These are phyloP conservation scores for Gila robusta DNA, from an alignment of 2,797 vertebrate species.

Conservation along the genomic window DNA sequence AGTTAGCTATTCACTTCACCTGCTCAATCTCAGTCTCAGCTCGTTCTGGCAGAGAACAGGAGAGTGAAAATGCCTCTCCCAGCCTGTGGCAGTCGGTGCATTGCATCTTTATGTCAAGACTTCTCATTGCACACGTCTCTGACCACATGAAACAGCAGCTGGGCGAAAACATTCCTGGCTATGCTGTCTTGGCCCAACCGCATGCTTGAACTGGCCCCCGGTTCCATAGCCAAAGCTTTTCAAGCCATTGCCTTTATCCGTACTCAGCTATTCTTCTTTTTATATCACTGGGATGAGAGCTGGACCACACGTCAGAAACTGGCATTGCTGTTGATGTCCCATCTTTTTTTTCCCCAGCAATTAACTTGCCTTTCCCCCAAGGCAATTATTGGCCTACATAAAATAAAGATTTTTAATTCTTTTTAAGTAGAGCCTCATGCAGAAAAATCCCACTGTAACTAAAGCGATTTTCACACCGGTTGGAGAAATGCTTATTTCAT, in stretches of 20 bases:
- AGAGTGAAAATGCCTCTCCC: conserved; percentile 45
- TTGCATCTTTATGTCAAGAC: conserved; percentile 46
- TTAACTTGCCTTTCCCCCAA: conserved; percentile 78
- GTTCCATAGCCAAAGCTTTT: conserved; percentile 48
- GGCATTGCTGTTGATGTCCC: conserved; percentile 58
- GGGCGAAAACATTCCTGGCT: conserved; percentile 38
- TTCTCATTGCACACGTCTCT: conserved; percentile 44
- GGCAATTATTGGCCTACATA: conserved; percentile 81
- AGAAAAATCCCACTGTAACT: conserved; percentile 63
- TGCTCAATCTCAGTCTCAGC: conserved; percentile 8
- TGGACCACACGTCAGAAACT: conserved; percentile 51
- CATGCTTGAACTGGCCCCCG: conserved; percentile 37
- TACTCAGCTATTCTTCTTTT: conserved; percentile 31
- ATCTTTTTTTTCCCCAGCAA: conserved; percentile 73
- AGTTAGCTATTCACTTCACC: conserved; percentile 59
- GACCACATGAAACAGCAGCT: conserved; percentile 48
- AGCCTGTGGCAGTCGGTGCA: conserved; percentile 52
- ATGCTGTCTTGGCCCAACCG: conserved; percentile 59
- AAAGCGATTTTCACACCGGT: conserved; percentile 69
- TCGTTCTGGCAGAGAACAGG: background rate
- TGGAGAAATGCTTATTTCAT: conserved; percentile 71
- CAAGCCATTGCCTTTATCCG: conserved; percentile 36
- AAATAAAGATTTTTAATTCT: conserved; percentile 77
- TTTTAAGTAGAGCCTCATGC: conserved; percentile 65
- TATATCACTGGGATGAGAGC: conserved; percentile 48